Percentiles rank a stretch among this genome's conserved stretches.
Conservation (phyloP, 2,888 invertebrate species). For the Epirrhoe tristata region DNA sequence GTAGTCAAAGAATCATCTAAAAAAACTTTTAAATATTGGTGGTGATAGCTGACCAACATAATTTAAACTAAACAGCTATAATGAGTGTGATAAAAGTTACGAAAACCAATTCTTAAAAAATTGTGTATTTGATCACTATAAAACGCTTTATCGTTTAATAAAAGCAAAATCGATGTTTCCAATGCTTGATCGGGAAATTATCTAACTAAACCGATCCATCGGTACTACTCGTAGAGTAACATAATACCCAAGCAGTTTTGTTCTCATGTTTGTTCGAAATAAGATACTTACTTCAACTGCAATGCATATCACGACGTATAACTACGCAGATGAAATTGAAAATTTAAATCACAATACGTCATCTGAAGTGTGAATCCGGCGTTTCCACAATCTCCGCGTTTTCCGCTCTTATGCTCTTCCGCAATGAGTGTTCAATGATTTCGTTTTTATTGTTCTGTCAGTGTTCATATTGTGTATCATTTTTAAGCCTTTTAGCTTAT, state of each 20-base stretch:
- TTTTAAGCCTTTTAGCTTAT: no score
- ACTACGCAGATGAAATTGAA: constrained; percentile 20
- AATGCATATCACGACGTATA: neutral
- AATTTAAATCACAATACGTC: constrained; percentile 33
- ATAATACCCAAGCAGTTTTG: no score
- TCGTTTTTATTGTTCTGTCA: constrained; percentile 31
- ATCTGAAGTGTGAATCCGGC: constrained; percentile 23
- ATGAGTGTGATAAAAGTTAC: no score
- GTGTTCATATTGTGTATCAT: constrained; percentile 15
- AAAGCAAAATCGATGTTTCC: no score
- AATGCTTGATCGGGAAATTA: no score
- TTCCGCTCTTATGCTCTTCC: constrained; percentile 37
- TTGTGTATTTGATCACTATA: no score
- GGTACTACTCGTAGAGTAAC: no score
- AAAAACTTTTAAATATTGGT: neutral
- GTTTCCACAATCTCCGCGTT: constrained; percentile 40
- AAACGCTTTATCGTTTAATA: no score
- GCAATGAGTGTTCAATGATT: constrained; percentile 36
- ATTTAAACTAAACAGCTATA: no score
- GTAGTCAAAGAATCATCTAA: no score
- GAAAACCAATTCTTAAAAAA: no score
- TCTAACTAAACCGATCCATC: no score
- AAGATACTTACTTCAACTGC: neutral
- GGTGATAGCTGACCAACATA: neutral
- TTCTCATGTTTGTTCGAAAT: neutral